phyloP scores from a whole-genome alignment of 2,113 vertebrate species.

The Cochlearius cochlearius region DNA sequence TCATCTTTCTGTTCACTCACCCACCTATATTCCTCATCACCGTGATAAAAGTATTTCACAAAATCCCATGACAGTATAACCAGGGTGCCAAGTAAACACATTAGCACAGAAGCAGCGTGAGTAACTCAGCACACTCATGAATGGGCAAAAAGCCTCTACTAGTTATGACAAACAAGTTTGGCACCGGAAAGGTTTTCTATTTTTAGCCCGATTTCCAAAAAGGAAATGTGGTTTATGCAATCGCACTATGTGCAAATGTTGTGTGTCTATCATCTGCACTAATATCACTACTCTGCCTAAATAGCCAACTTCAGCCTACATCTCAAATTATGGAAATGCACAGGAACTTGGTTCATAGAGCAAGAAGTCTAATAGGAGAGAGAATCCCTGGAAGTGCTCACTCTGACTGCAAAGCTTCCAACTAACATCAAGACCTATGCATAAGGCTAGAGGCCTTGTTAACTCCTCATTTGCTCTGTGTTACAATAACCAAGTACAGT shows the following conservation, averaged over 20 bases:
- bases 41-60: neutral
- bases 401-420: neutral
- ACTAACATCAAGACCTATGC: neutral
- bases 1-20: neutral
- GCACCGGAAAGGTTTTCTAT: neutral
- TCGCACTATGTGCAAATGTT: fast-evolving
- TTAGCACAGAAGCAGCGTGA: neutral
- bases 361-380: neutral
- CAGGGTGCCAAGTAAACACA: neutral
- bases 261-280: neutral
- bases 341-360: neutral
- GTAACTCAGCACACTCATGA: neutral
- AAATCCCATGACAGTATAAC: neutral
- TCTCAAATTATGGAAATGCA: neutral
- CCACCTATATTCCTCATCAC: neutral
- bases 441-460: neutral
- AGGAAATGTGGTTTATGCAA: neutral
- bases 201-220: neutral
- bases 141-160: neutral
- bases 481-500: neutral
- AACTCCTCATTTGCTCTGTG: neutral
- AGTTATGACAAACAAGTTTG: neutral
- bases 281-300: neutral
- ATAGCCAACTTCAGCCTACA: neutral
- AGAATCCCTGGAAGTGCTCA: neutral